Conservation (phyloP, 1,140 invertebrate genomes). For the Tyrophagus putrescentiae region DNA sequence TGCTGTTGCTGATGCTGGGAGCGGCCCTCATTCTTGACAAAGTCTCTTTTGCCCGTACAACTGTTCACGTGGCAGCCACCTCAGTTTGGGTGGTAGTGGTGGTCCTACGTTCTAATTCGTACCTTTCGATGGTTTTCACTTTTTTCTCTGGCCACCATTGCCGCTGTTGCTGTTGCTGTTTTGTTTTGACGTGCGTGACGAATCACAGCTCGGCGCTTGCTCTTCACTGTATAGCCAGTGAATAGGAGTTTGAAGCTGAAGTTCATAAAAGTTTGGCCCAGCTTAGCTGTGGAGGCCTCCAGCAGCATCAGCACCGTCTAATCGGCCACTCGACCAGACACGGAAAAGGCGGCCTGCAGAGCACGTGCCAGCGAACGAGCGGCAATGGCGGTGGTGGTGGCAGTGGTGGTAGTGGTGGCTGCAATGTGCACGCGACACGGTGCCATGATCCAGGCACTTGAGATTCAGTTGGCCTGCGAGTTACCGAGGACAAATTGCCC, state of each 20-base stretch:
- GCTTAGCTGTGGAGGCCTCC: too few species aligned
- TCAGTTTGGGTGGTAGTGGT: too few species aligned
- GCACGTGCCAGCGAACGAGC: background rate
- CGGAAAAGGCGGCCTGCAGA: conserved; percentile 3
- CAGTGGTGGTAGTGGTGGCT: background rate
- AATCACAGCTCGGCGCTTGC: conserved; percentile 15
- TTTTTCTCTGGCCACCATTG: background rate
- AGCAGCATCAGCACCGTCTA: conserved; percentile 3
- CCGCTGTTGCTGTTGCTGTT: background rate
- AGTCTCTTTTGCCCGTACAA: too few species aligned
- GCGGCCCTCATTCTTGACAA: too few species aligned
- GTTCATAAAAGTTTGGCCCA: too few species aligned
- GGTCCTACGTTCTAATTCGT: conserved; percentile 6
- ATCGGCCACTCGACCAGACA: conserved; percentile 13
- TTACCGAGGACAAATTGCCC: conserved; percentile 9
- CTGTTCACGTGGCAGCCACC: too few species aligned
- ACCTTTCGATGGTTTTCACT: background rate
- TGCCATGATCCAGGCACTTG: conserved; percentile 4
- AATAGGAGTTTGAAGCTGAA: too few species aligned
- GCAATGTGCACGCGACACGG: background rate
- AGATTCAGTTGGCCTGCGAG: background rate
- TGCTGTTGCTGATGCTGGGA: too few species aligned
- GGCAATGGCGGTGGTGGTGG: too few species aligned
- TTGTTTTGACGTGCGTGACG: conserved; percentile 17
- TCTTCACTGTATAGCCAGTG: too few species aligned